A percentile compares a stretch with the other conserved stretches of the same genome.
Conservation (phyloP, 2,113 vertebrate genomes). For the Salvelinus namaycush region DNA sequence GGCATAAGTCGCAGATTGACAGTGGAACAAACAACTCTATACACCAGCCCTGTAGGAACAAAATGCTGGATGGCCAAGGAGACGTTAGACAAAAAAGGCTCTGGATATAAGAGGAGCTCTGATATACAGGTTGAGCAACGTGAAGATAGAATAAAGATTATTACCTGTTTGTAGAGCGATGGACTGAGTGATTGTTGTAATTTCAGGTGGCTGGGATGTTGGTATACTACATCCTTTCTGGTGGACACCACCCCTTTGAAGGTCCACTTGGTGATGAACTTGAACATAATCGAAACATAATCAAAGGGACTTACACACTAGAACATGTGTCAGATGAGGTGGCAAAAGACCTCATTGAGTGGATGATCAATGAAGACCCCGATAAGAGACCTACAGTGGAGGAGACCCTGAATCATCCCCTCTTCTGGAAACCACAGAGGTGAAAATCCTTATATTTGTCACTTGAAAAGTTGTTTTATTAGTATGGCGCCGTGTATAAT, state of each 20-base stretch:
- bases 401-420: slow-evolving; percentile 61
- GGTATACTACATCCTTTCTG: slow-evolving; percentile 65
- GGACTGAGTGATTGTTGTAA: slow-evolving; percentile 22
- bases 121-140: slow-evolving; percentile 59
- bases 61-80: slow-evolving; percentile 66
- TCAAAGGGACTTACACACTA: slow-evolving; percentile 44
- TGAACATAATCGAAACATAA: slow-evolving; percentile 55
- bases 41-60: slow-evolving; percentile 57
- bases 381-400: slow-evolving; percentile 51
- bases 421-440: slow-evolving; percentile 55
- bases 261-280: slow-evolving; percentile 10
- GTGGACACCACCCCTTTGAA: slow-evolving; percentile 67
- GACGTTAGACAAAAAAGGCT: slow-evolving; percentile 30
- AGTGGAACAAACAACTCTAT: slow-evolving; percentile 40
- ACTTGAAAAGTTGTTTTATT: neutral
- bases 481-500: no score
- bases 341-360: slow-evolving; percentile 58
- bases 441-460: neutral
- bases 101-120: slow-evolving; percentile 56
- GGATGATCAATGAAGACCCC: slow-evolving; percentile 60
- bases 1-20: slow-evolving; percentile 60
- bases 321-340: slow-evolving; percentile 53
- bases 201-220: slow-evolving; percentile 71
- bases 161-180: slow-evolving; percentile 26
- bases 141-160: no score